Conservation (phyloP, 2,888 invertebrate species). For the Gastrophysa polygoni region DNA sequence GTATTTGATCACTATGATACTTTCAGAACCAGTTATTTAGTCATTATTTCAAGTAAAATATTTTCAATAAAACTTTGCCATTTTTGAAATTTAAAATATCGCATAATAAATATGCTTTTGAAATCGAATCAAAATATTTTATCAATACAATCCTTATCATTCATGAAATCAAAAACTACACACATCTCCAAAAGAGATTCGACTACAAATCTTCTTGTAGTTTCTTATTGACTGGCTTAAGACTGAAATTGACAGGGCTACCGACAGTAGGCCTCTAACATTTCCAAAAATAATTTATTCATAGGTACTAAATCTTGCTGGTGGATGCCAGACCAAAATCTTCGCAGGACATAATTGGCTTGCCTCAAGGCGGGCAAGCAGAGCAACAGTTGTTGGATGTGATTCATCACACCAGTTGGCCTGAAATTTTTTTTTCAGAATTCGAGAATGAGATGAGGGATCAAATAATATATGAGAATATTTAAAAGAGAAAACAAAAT, state of each 20-base stretch:
- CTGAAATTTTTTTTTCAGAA: slow-evolving; percentile 54
- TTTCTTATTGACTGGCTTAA: slow-evolving; percentile 3
- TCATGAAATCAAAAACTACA: not conserved
- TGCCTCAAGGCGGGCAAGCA: slow-evolving; percentile 88
- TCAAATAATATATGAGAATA: too few species aligned
- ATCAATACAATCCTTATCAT: too few species aligned
- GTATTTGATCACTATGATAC: too few species aligned
- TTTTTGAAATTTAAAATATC: too few species aligned
- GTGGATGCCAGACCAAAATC: slow-evolving; percentile 89
- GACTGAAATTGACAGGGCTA: slow-evolving; percentile 52
- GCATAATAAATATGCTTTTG: too few species aligned
- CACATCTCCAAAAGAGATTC: slow-evolving; percentile 2
- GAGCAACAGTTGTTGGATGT: slow-evolving; percentile 85
- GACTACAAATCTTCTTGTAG: slow-evolving; percentile 36
- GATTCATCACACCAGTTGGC: slow-evolving; percentile 73
- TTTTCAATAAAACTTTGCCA: too few species aligned
- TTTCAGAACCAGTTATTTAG: too few species aligned
- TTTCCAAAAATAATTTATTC: slow-evolving; percentile 96
- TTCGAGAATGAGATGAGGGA: too few species aligned
- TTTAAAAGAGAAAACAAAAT: too few species aligned
- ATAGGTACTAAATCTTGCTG: slow-evolving; percentile 88
- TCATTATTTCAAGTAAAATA: too few species aligned
- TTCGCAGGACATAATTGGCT: slow-evolving; percentile 85
- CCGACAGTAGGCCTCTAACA: slow-evolving; percentile 83
- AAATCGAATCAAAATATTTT: too few species aligned